Base-by-base conservation (phyloP, 2,113 vertebrate genomes). In the Pterocles burchelli region DNA sequence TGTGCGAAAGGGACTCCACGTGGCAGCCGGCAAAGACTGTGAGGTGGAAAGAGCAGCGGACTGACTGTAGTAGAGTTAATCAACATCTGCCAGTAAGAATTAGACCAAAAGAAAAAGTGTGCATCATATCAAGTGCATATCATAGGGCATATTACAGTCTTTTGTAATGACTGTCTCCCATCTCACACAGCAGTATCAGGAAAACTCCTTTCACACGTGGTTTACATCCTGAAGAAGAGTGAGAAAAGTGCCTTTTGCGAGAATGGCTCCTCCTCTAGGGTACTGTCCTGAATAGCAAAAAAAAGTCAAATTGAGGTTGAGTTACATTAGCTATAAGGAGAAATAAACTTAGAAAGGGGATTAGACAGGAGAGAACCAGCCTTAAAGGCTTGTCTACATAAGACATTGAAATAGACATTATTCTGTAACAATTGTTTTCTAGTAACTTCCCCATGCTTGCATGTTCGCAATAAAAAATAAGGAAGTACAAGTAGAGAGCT, bases 391-490 rank as follows among this genome's bases (percentile, higher is more conserved):
- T 36, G 4, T 68, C 80, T 80, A 34, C 13, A 6, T 13, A 19
- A 9, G 29, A 79, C 14, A 29, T 46, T 55, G 57, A 82, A 82
- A 85, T 5, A 83, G 58, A 33, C 1, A 9, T 74, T 73, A 77
- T 26, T 79, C 57, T 52, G 3, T 41, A 87, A 63, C 33, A 75
- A 34, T 21, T 76, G n/a, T 91, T 82, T 94, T 76, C 74, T 46
- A 83, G 28, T 65, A 79, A 61, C 46, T 85, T 70, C 63, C 43
- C 45, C n/a, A 38, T 55, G 48, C 11, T 0, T 57, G 65, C 93
- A 76, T 29, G 84, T 67, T 88, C 73, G 77, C 51, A 58, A 28
- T 48, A 88, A 48, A 90, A 86, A 94, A 84, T 71, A 83, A 93
- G 72, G 79, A 84, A 92, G 72, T 34, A 73, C 10, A 77, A 83